Base-by-base conservation (phyloP, 2,888 invertebrate genomes). In the Andrena minutula region DNA sequence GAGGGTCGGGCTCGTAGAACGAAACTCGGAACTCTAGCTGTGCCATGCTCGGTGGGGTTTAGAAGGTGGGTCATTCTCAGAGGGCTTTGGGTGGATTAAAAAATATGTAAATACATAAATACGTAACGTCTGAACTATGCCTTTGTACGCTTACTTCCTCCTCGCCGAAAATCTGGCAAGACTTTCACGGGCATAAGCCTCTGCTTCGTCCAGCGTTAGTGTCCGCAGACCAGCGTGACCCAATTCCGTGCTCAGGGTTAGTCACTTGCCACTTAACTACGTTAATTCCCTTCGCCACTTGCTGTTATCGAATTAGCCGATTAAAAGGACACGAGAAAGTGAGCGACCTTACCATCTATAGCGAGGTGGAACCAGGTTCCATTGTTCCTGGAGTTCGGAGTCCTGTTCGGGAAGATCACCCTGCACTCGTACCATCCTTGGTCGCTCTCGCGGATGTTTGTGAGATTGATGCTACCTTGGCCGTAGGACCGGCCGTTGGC, bases 381-480 rank as follows among this genome's bases (percentile, higher is more conserved):
- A 94, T 98, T 98, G 93, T 97, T 97, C 86, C 97, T 95, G 35
- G 96, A 95, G 86, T 96, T 97, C n/a, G 98, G 98, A 73, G 97
- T 96, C 90, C 98, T 96, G 94, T 98, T 98, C 82, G 98, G 97
- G 94, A 98, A 98, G 91, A 97, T 95, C 84, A 98, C 96, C 92
- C 96, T 96, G 94, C 99, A 99, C 94, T 98, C 97, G 94, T 98
- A 99, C 96, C 98, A 97, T 87, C 98, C 99, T 91, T 97, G 96
- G 94, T 99, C 99, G 69, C 97, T 96, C 94, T 98, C 98, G 84
- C 97, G 95, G 89, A 98, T 97, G 87, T 97, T 96, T 75, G 97
- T 98, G 86, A 99, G 95, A 95, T 98, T 98, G 89, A 98, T 96
- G 88, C 97, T 96, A 88, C 96, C 97, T 87, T 95, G 95, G 26